A percentile compares a stretch with the other conserved stretches of the same genome.
Evolutionary conservation across 2,797 vertebrate genomes (phyloP).

Genomic region (Sitta carolinensis): DNA sequence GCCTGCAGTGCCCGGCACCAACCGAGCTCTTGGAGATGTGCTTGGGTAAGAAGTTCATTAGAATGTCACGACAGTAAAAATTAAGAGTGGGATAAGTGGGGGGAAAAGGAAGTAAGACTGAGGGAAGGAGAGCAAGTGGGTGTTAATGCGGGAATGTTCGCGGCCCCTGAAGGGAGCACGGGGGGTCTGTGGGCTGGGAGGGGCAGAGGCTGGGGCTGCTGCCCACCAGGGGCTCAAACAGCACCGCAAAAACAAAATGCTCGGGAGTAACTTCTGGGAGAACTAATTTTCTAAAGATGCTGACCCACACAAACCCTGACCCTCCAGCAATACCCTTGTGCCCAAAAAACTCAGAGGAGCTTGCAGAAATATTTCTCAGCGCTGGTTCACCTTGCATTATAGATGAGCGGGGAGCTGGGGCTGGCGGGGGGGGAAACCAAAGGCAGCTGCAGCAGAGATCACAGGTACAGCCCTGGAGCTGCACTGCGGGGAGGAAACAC

Average conservation of each 20-base stretch:
- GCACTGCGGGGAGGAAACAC: fast-evolving
- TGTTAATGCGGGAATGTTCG: neutral
- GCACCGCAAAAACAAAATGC: neutral
- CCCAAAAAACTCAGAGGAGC: neutral
- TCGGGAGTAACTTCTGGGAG: neutral
- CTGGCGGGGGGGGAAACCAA: neutral
- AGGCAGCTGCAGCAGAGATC: neutral
- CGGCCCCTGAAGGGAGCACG: fast-evolving
- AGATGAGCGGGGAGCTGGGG: neutral
- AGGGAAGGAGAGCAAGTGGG: neutral
- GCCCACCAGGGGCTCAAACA: fast-evolving
- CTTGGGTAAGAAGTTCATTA: neutral
- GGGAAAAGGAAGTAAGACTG: neutral
- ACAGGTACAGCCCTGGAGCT: neutral
- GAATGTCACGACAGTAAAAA: neutral
- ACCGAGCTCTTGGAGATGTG: fast-evolving
- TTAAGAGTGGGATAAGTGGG: neutral
- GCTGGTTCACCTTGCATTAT: fast-evolving
- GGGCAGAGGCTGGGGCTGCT: fast-evolving
- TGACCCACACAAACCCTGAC: neutral
- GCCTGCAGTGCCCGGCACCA: neutral
- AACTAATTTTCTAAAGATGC: neutral
- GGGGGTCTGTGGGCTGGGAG: neutral
- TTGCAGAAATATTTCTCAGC: neutral
- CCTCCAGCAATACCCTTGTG: fast-evolving